These are phyloP conservation scores for Cephus rjabovi DNA, from an alignment of 2,888 invertebrate genomes.

Conservation along the genomic window DNA sequence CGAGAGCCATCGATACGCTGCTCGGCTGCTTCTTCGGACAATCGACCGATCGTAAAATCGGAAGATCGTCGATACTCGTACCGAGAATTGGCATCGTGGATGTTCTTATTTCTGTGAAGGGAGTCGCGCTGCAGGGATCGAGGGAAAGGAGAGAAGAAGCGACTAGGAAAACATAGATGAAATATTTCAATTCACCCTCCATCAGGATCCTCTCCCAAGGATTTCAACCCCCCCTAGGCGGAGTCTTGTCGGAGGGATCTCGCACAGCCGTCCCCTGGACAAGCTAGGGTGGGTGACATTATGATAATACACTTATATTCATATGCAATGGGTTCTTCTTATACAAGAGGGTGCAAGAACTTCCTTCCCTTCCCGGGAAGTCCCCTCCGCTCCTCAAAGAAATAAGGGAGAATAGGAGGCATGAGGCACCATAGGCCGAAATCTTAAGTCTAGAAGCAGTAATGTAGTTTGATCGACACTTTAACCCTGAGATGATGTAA, in stretches of 20 bases:
- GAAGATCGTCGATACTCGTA: too few species aligned
- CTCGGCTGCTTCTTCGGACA: neutral
- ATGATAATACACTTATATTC: constrained; percentile 64
- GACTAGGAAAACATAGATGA: too few species aligned
- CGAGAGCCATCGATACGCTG: constrained; percentile 25
- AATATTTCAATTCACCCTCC: too few species aligned
- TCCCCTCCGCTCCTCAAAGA: neutral
- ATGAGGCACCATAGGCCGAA: neutral
- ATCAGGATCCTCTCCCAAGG: constrained; percentile 22
- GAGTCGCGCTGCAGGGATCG: too few species aligned
- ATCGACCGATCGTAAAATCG: too few species aligned
- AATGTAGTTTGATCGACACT: constrained; percentile 55
- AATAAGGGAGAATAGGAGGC: neutral
- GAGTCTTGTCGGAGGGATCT: constrained; percentile 41
- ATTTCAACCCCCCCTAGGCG: constrained; percentile 42
- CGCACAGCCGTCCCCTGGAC: constrained; percentile 28
- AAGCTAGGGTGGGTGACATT: constrained; percentile 39
- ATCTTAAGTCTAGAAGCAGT: constrained; percentile 37
- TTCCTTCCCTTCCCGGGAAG: neutral
- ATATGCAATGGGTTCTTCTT: constrained; percentile 49
- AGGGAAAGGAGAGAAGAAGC: too few species aligned
- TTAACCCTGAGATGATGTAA: constrained; percentile 44
- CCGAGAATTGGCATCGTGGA: too few species aligned
- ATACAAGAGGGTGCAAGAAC: too few species aligned
- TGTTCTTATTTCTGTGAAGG: too few species aligned